Percentiles rank a stretch among this genome's conserved stretches.
Evolutionary conservation across 2,888 invertebrate genomes (phyloP).

Genomic region (Drosophila mulleri): DNA sequence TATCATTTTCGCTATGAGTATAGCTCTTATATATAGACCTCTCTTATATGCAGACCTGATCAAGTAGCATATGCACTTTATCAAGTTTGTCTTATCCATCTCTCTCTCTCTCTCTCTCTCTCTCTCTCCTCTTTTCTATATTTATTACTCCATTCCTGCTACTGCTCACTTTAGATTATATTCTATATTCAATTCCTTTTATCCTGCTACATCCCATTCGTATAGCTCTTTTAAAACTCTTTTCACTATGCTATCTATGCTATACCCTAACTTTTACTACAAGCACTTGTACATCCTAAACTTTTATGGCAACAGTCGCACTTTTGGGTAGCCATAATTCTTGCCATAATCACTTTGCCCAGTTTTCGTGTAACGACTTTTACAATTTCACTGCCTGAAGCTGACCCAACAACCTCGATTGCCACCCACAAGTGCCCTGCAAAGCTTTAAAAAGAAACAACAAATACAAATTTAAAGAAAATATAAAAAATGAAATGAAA

Average conservation of each 20-base stretch:
- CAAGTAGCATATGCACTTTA: too few species aligned
- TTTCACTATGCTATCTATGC: too few species aligned
- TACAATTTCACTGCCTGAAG: slow-evolving; percentile 14
- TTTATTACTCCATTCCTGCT: too few species aligned
- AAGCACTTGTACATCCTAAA: neutral
- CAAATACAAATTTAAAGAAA: slow-evolving; percentile 2
- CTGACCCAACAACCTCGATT: slow-evolving; percentile 49
- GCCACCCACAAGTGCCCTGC: slow-evolving; percentile 2
- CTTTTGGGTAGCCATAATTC: slow-evolving; percentile 9
- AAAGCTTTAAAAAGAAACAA: neutral
- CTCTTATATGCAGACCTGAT: too few species aligned
- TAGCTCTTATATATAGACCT: too few species aligned
- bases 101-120: too few species aligned
- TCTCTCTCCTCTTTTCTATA: neutral
- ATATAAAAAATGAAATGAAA: slow-evolving; percentile 11
- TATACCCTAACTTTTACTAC: neutral
- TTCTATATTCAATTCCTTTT: too few species aligned
- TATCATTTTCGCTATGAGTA: neutral
- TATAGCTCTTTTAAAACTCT: neutral
- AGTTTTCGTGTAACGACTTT: slow-evolving; percentile 27
- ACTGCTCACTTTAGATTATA: too few species aligned
- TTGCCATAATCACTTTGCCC: slow-evolving; percentile 30
- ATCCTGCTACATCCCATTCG: neutral
- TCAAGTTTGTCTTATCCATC: neutral
- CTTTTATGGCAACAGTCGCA: slow-evolving; percentile 18